A percentile compares a stretch with the other conserved stretches of the same genome.
Conservation (phyloP, 1,140 invertebrate genomes). For the Lucilia cuprina region DNA sequence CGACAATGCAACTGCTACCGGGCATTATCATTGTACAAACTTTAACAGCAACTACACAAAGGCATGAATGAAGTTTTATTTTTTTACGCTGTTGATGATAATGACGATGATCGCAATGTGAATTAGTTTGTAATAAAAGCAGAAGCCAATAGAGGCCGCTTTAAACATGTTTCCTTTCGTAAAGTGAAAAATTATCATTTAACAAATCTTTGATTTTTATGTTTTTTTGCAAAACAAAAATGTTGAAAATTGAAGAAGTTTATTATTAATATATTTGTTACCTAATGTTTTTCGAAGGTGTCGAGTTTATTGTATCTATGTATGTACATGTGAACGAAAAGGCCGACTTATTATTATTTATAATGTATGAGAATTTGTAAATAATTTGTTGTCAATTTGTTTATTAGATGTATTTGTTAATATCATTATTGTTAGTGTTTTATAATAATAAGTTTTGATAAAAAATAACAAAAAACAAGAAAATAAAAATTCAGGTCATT, state of each 20-base stretch:
- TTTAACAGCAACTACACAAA: not conserved
- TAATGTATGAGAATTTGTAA: not conserved
- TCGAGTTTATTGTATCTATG: no score
- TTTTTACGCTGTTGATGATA: not conserved
- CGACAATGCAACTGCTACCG: constrained; percentile 63
- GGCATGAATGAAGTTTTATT: not conserved
- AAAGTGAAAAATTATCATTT: not conserved
- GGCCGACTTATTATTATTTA: not conserved
- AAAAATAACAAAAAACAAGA: not conserved
- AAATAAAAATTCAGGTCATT: not conserved
- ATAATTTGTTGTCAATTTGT: constrained; percentile 9
- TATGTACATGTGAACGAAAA: not conserved
- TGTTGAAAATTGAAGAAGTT: not conserved
- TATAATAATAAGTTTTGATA: not conserved
- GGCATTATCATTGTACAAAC: constrained; percentile 43
- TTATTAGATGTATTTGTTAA: not conserved
- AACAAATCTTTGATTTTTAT: not conserved
- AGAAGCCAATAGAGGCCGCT: not conserved
- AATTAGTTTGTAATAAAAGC: constrained; percentile 1
- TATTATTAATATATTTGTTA: not conserved
- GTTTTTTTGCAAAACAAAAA: not conserved
- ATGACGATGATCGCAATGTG: not conserved
- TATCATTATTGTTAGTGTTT: not conserved
- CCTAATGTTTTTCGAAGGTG: not conserved
- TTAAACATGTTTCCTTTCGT: not conserved